phyloP scores from a whole-genome alignment of 1,140 invertebrate genomes.

The Theocolax elegans region DNA sequence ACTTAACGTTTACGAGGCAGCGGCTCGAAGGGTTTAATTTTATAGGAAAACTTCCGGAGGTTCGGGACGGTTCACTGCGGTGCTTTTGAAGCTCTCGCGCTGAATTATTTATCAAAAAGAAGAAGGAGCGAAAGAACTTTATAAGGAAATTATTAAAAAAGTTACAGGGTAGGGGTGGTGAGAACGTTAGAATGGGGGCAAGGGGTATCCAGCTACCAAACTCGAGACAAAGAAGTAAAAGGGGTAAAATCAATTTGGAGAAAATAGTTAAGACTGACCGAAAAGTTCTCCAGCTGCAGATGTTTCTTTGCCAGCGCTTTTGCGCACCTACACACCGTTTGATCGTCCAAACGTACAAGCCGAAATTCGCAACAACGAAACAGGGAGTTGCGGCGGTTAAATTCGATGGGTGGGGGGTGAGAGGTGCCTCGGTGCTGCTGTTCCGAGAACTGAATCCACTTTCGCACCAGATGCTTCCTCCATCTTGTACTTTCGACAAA shows the following conservation, averaged over 20 bases:
- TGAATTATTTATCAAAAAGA: conserved; percentile 42
- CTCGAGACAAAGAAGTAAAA: conserved; percentile 20
- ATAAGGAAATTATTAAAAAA: conserved; percentile 42
- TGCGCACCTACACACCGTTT: neutral
- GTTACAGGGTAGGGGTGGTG: neutral
- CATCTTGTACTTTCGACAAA: conserved; percentile 40
- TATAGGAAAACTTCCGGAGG: conserved; percentile 29
- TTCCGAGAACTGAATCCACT: conserved; percentile 45
- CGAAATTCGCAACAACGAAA: neutral
- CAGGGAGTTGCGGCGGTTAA: conserved; percentile 1
- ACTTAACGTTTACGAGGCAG: conserved; percentile 33
- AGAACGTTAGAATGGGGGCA: no score
- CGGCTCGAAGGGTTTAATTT: conserved; percentile 29
- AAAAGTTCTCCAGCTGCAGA: conserved; percentile 18
- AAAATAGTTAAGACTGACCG: conserved; percentile 32
- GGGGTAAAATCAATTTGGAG: conserved; percentile 22
- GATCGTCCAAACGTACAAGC: neutral
- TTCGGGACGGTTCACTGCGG: neutral
- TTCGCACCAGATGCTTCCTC: conserved; percentile 48
- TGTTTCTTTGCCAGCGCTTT: conserved; percentile 6
- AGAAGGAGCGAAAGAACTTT: conserved; percentile 19
- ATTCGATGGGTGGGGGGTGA: neutral
- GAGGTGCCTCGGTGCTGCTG: no score
- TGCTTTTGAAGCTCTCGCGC: conserved; percentile 15
- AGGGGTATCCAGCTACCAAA: neutral